A percentile compares a stretch with the other conserved stretches of the same genome.
Evolutionary conservation across 1,140 invertebrate species (phyloP).

Genomic region (Hermetia illucens): DNA sequence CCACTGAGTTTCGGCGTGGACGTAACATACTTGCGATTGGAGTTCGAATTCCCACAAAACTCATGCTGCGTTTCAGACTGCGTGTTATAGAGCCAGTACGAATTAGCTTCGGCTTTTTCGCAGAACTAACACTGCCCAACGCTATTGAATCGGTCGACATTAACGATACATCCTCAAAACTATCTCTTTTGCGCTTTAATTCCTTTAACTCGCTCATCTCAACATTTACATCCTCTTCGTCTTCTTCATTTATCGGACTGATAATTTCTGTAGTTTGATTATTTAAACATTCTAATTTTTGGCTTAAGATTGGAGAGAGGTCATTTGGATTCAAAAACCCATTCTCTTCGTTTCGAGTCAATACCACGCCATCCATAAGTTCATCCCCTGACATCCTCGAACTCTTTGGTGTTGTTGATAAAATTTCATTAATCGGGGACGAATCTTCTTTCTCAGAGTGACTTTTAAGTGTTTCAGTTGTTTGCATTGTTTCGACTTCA

Average conservation of each 20-base stretch:
- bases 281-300: neutral
- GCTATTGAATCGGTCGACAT: constrained; percentile 26
- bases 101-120: constrained; percentile 26
- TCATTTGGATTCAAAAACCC: constrained; percentile 12
- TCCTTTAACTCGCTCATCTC: constrained; percentile 10
- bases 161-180: constrained; percentile 21
- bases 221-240: constrained; percentile 9
- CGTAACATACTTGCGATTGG: constrained; percentile 23
- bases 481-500: too few relatives aligned
- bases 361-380: constrained; percentile 7
- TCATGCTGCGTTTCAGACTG: constrained; percentile 22
- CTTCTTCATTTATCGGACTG: neutral
- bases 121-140: constrained; percentile 12
- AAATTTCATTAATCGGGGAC: neutral
- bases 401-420: neutral
- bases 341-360: constrained; percentile 2
- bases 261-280: neutral
- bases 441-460: constrained; percentile 15
- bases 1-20: constrained; percentile 21
- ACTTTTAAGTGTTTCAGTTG: neutral
- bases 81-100: constrained; percentile 26
- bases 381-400: neutral
- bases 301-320: constrained; percentile 20
- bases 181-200: constrained; percentile 23
- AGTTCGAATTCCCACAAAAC: constrained; percentile 23